These are phyloP conservation scores for Calosoma granatense DNA, from an alignment of 1,140 invertebrate species.

Conservation along the genomic window DNA sequence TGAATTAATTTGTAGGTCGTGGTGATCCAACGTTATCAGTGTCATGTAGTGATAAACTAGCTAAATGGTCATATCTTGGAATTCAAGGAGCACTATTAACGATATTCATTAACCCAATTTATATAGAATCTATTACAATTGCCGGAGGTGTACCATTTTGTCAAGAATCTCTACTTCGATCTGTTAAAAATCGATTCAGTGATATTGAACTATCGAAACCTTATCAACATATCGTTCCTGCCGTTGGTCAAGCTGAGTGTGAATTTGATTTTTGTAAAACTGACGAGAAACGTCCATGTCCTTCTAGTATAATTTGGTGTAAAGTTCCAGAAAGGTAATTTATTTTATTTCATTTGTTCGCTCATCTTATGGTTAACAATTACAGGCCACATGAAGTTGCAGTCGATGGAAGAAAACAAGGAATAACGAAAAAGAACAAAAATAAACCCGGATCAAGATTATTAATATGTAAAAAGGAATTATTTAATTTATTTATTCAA, in stretches of 20 bases:
- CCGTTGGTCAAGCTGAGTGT: constrained; percentile 29
- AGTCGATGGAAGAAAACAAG: constrained; percentile 70
- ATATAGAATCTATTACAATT: constrained; percentile 60
- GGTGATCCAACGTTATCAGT: constrained; percentile 82
- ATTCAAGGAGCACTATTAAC: constrained; percentile 70
- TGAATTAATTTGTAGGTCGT: constrained; percentile 33
- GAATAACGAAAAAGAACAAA: constrained; percentile 62
- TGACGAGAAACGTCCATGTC: constrained; percentile 39
- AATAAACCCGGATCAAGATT: constrained; percentile 42
- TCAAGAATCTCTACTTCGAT: constrained; percentile 51
- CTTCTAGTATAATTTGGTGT: constrained; percentile 52
- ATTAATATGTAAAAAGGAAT: constrained; percentile 50
- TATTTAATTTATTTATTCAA: constrained; percentile 47
- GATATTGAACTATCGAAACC: constrained; percentile 25
- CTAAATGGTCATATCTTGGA: constrained; percentile 78
- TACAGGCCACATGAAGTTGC: constrained; percentile 56
- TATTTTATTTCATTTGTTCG: constrained; percentile 13
- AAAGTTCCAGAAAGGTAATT: constrained; percentile 35
- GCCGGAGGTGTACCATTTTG: constrained; percentile 56
- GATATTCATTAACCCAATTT: constrained; percentile 57
- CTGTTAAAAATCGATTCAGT: constrained; percentile 43
- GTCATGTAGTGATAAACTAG: constrained; percentile 89
- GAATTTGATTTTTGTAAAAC: constrained; percentile 38
- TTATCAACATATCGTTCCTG: constrained; percentile 25
- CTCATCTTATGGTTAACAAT: constrained; percentile 14